Evolutionary conservation across 2,797 vertebrate genomes (phyloP).

Genomic region (Clarias fuscus): DNA sequence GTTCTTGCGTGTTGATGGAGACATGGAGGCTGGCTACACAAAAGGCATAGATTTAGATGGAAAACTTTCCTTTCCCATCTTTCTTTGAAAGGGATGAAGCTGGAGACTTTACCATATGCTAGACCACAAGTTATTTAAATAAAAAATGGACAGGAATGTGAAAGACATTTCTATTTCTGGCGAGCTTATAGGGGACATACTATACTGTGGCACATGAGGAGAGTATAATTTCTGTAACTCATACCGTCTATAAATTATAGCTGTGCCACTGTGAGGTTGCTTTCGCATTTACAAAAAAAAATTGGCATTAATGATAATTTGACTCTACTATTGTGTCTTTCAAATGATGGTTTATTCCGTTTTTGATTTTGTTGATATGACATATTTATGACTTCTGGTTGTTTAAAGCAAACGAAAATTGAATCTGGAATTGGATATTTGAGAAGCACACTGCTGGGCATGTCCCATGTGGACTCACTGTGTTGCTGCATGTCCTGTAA

Average conservation of each 20-base stretch:
- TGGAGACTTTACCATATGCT: slow-evolving; percentile 43
- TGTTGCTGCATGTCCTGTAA: slow-evolving; percentile 91
- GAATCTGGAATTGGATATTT: neutral
- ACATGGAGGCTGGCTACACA: slow-evolving; percentile 39
- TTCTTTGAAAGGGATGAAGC: slow-evolving; percentile 21
- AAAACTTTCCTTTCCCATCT: slow-evolving; percentile 37
- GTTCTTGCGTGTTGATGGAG: slow-evolving; percentile 63
- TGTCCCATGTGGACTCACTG: slow-evolving; percentile 61
- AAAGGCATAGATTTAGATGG: slow-evolving; percentile 62
- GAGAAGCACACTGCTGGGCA: neutral
- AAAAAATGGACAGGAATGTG: slow-evolving; percentile 15
- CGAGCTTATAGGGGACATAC: slow-evolving; percentile 12
- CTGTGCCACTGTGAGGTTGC: neutral
- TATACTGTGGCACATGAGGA: slow-evolving; percentile 4
- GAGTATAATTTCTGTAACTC: neutral
- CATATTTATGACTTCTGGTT: neutral
- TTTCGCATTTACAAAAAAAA: neutral
- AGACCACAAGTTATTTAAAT: slow-evolving; percentile 26
- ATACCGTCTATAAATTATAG: neutral
- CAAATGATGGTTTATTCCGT: neutral
- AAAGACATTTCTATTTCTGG: slow-evolving; percentile 17
- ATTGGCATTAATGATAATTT: neutral
- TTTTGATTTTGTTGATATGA: neutral
- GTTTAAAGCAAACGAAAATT: neutral
- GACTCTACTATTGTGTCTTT: neutral